Conservation (phyloP, 2,797 vertebrate genomes). For the Liasis olivaceus region DNA sequence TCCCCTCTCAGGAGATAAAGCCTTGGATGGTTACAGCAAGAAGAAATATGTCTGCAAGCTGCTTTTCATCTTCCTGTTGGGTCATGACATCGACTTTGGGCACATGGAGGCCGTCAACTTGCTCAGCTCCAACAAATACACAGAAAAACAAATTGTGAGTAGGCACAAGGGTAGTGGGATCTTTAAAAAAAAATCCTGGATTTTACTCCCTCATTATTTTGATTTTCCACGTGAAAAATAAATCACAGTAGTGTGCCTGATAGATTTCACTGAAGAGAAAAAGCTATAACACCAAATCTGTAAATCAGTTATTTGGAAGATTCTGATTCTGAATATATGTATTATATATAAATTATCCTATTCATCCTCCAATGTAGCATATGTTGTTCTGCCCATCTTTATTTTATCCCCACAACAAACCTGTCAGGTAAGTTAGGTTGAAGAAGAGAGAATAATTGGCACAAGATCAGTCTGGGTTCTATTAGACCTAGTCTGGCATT, state of each 20-base stretch:
- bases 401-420: neutral
- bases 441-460: neutral
- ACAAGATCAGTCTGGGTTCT: neutral
- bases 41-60: conserved; percentile 93
- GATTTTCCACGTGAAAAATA: neutral
- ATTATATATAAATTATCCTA: neutral
- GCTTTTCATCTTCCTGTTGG: conserved; percentile 91
- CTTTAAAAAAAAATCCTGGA: neutral
- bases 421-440: neutral
- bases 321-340: neutral
- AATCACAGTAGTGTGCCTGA: neutral
- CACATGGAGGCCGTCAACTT: conserved; percentile 94
- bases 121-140: conserved; percentile 93
- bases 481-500: neutral
- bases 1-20: conserved; percentile 75
- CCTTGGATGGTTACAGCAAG: conserved; percentile 86
- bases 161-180: neutral
- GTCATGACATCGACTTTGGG: conserved; percentile 91
- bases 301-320: neutral
- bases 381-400: neutral
- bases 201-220: neutral
- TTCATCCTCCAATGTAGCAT: neutral
- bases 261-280: neutral
- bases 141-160: conserved; percentile 91
- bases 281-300: neutral